Conservation (phyloP, 2,113 vertebrate genomes). For the Clarias macrocephalus region DNA sequence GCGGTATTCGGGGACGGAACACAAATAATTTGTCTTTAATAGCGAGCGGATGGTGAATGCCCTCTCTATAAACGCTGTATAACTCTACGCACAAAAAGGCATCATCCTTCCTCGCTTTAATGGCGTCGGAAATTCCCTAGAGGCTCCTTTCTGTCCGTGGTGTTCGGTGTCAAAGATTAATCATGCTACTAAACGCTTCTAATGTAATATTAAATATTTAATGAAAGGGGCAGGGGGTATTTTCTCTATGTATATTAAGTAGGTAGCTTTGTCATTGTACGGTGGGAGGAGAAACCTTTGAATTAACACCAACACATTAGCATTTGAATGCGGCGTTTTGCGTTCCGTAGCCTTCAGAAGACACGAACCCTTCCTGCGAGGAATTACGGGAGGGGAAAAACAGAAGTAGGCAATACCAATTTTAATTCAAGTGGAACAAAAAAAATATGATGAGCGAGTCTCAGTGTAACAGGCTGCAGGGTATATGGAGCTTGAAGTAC, state of each 20-base stretch:
- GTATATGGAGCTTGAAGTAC: slow-evolving; percentile 64
- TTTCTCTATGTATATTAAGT: slow-evolving; percentile 29
- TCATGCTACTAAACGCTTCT: slow-evolving; percentile 40
- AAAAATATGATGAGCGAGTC: slow-evolving; percentile 19
- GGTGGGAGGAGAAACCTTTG: slow-evolving; percentile 6
- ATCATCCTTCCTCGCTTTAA: slow-evolving; percentile 15
- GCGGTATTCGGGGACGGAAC: slow-evolving; percentile 10
- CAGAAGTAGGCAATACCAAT: slow-evolving; percentile 29
- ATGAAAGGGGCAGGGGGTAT: slow-evolving; percentile 20
- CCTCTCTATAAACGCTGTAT: neutral
- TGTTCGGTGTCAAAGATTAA: slow-evolving; percentile 47
- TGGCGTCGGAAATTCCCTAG: slow-evolving; percentile 34
- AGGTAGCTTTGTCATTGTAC: neutral
- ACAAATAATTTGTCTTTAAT: slow-evolving; percentile 8
- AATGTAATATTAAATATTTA: slow-evolving; percentile 28
- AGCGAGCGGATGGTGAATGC: neutral
- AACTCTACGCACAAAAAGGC: neutral
- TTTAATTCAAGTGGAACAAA: slow-evolving; percentile 16
- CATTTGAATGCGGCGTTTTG: neutral
- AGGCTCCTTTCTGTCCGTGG: slow-evolving; percentile 2
- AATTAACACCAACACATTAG: neutral
- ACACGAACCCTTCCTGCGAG: neutral
- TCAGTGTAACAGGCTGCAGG: slow-evolving; percentile 43
- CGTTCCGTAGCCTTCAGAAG: neutral
- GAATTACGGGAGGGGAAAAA: neutral